Base-by-base conservation (phyloP, 1,140 invertebrate genomes). In the Melipona quadrifasciata region DNA sequence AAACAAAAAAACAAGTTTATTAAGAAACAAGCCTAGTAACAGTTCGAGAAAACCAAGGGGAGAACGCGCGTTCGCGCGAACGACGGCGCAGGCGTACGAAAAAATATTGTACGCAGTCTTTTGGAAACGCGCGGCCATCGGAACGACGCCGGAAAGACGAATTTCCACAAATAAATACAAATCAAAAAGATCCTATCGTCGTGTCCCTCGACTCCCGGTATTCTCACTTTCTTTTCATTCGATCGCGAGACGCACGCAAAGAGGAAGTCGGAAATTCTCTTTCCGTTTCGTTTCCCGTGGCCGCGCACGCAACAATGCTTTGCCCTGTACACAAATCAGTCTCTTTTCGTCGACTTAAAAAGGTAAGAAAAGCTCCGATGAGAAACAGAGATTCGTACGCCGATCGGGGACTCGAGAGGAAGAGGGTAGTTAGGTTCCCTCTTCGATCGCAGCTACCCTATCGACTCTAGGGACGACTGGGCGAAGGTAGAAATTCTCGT, bases 1-100 rank as follows among this genome's bases (percentile, higher is more conserved):
- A 97, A 96, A 95, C 95, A 96, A 97, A 96, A 96, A 95, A 95
- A 95, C 94, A 95, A 92, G 89, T 94, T 94, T 94, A 94, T 94
- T 94, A 92, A 91, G 92, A 94, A 94, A 93, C 93, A 94, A 93
- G 93, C 92, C 81, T 91, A 90, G 86, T 94, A 94, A 94, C 94
- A 94, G 89, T 94, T 92, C 87, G 87, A 93, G 93, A 84, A 94
- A 94, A 86, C 73, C 88, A 92, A 94, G 92, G 88, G 90, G 90
- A 92, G 91, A 90, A 91, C 87, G 90, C 90, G 90, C 90, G 87
- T 91, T 91, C 91, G 89, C 91, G 92, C 91, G 90, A 93, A 93
- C 92, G 91, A 91, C 78, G 75, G 68, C 87, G 91, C 85, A 90
- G 78, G 74, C 84, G 74, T 85, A 65, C 61, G 65, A 77, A 77